Percentiles rank a stretch among this genome's conserved stretches.
Evolutionary conservation across 1,140 invertebrate species (phyloP).

Genomic region (Helicorthomorpha holstii): DNA sequence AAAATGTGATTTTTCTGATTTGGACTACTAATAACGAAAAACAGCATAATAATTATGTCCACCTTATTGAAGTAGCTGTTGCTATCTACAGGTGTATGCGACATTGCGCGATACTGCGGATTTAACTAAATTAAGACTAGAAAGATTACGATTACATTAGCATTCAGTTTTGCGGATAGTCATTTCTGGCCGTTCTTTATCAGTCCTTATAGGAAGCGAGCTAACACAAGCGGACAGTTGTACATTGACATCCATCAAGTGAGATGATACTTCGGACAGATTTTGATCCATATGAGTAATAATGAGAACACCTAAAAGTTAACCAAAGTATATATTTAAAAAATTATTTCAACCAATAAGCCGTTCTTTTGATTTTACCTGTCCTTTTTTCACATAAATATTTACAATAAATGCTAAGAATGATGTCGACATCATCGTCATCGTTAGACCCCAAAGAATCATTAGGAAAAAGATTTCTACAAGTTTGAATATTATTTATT

Average conservation of each 20-base stretch:
- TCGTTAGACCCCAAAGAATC: conserved; percentile 7
- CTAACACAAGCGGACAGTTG: conserved; percentile 41
- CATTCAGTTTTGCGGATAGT: conserved; percentile 17
- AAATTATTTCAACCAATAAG: conserved; percentile 20
- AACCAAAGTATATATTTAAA: conserved; percentile 7
- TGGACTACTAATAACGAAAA: no score
- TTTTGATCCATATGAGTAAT: conserved; percentile 41
- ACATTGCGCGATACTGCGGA: no score
- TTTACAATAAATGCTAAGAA: conserved; percentile 35
- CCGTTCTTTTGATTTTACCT: conserved; percentile 33
- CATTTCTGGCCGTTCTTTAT: conserved; percentile 11
- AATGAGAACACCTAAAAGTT: conserved; percentile 38
- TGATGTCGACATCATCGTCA: conserved; percentile 10
- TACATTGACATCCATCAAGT: conserved; percentile 45
- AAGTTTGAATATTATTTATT: neutral
- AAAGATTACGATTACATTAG: no score
- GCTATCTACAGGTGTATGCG: no score
- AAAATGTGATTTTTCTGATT: no score
- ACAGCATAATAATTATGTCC: no score
- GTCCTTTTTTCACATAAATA: conserved; percentile 45
- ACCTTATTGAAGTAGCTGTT: no score
- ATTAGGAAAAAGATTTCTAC: conserved; percentile 6
- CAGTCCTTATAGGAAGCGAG: conserved; percentile 18
- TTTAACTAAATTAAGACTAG: no score
- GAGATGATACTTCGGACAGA: conserved; percentile 40